These are phyloP conservation scores for Brachyalestes nurse DNA, from an alignment of 2,797 vertebrate species.

Conservation along the genomic window DNA sequence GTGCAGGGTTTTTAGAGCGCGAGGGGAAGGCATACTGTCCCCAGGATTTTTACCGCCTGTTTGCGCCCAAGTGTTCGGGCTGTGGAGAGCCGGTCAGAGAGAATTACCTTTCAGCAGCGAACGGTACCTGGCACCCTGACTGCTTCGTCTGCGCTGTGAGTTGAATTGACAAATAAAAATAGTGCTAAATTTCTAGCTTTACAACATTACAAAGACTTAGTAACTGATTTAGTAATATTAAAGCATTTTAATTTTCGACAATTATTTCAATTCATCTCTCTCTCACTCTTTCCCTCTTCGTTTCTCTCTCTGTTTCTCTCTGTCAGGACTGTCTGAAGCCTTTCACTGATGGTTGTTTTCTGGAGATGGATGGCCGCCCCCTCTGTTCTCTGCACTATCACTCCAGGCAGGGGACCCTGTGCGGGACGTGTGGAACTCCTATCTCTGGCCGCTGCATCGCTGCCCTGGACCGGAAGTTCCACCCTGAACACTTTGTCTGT, in stretches of 20 bases:
- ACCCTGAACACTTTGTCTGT: constrained; percentile 92
- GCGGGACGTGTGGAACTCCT: constrained; percentile 79
- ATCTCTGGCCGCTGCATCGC: constrained; percentile 85
- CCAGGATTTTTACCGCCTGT: constrained; percentile 87
- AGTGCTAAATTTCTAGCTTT: too few species aligned
- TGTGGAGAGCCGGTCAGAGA: constrained; percentile 82
- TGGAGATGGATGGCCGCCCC: constrained; percentile 84
- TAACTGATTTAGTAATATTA: too few species aligned
- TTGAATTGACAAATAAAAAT: not conserved
- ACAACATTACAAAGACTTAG: too few species aligned
- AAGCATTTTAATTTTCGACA: constrained; percentile 9
- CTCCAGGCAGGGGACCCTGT: constrained; percentile 84
- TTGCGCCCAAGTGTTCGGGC: constrained; percentile 89
- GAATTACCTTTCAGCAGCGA: constrained; percentile 89
- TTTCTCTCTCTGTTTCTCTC: not conserved
- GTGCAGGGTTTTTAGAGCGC: constrained; percentile 85
- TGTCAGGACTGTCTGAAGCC: constrained; percentile 85
- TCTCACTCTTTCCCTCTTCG: not conserved
- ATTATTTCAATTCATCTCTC: not conserved
- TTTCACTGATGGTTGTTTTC: constrained; percentile 82
- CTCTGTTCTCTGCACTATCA: constrained; percentile 89
- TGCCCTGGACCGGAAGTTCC: constrained; percentile 84
- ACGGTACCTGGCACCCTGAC: constrained; percentile 87
- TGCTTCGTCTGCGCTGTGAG: constrained; percentile 93
- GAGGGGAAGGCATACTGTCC: constrained; percentile 87